Conservation (phyloP, 1,140 invertebrate species). For the Semibalanus balanoides region DNA sequence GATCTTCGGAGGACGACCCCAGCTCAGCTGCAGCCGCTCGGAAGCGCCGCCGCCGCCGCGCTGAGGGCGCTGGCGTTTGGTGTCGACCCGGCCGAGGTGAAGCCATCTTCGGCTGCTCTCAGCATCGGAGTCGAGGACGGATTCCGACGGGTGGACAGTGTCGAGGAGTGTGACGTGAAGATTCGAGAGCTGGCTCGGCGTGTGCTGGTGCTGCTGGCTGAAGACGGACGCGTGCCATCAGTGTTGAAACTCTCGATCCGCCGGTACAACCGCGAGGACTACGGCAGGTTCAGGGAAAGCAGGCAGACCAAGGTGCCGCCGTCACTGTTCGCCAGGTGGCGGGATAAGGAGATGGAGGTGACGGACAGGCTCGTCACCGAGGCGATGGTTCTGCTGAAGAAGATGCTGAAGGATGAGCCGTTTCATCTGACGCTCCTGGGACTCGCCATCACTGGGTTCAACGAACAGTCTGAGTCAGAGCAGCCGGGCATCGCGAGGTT, state of each 20-base stretch:
- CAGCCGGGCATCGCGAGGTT: constrained; percentile 42
- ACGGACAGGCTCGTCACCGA: constrained; percentile 48
- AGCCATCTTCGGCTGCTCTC: constrained; percentile 48
- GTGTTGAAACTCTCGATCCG: constrained; percentile 54
- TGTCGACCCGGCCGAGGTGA: constrained; percentile 50
- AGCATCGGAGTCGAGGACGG: constrained; percentile 59
- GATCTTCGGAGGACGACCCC: constrained; percentile 46
- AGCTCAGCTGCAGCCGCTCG: constrained; percentile 42
- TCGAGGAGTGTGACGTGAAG: constrained; percentile 52
- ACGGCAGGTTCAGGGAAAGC: constrained; percentile 48
- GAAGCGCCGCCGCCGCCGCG: constrained; percentile 46
- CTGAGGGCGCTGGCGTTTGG: constrained; percentile 52
- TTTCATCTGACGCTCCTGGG: constrained; percentile 62
- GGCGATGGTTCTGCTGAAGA: constrained; percentile 55
- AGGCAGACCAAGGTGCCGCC: constrained; percentile 50
- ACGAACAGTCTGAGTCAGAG: constrained; percentile 45
- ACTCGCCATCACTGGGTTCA: constrained; percentile 60
- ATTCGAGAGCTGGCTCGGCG: constrained; percentile 47
- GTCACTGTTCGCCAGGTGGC: constrained; percentile 17
- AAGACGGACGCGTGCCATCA: constrained; percentile 57
- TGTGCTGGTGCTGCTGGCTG: constrained; percentile 48
- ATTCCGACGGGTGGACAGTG: constrained; percentile 48
- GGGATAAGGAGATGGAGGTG: constrained; percentile 29
- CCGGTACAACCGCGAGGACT: constrained; percentile 43
- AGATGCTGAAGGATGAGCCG: constrained; percentile 52